Evolutionary conservation across 2,888 invertebrate species (phyloP), one percentile per base, ranked within the genome.

Genomic region (Hecatera dysodea): DNA sequence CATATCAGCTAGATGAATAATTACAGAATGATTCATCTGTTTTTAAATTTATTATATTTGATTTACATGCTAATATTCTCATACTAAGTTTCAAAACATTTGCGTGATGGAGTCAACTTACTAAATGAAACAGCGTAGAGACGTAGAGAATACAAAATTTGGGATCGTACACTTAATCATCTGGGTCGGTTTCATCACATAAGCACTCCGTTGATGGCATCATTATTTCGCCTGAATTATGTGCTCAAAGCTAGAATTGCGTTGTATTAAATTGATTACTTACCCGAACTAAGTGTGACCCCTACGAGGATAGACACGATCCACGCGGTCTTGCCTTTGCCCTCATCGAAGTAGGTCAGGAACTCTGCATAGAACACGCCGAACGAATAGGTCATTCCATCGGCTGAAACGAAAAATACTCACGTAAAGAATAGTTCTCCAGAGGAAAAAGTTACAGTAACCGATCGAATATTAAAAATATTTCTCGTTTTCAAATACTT

Each of bases 381-480:
- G 93, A 99, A 99, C 22, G 99, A 99, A 95, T 99, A 99, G 64
- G 99, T 99, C 92, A 99, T 98, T 72, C 99, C 99, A 94, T 99
- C 99, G 84, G 99, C 99, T 98, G 97, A 85, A 97, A 97, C 76
- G 76, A 89, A 82, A 85, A 83, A 80, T 71, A 68, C 79, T 65
- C 59, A 50, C 52, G 33, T 75, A 9, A 63, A 69, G 53, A 9
- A 24, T 65, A 33, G 11, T 56, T 7, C 2, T 22, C 22, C 12
- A 39, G 1, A 27, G 33, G 19, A 4, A 44, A 70, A 61, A 11
- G 12, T 4, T 22, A 48, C 33, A 48, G 50, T 11, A 48, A 55
- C 11, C 19, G 15, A 48, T 17, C 17, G 7, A 55, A 59, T 48
- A 22, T 19, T 52, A 22, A 55, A 33, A 57, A 50, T 52, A 44